A percentile compares a stretch with the other conserved stretches of the same genome.
These are phyloP conservation scores for Chaetura pelagica DNA, from an alignment of 2,113 vertebrate species.

Conservation along the genomic window DNA sequence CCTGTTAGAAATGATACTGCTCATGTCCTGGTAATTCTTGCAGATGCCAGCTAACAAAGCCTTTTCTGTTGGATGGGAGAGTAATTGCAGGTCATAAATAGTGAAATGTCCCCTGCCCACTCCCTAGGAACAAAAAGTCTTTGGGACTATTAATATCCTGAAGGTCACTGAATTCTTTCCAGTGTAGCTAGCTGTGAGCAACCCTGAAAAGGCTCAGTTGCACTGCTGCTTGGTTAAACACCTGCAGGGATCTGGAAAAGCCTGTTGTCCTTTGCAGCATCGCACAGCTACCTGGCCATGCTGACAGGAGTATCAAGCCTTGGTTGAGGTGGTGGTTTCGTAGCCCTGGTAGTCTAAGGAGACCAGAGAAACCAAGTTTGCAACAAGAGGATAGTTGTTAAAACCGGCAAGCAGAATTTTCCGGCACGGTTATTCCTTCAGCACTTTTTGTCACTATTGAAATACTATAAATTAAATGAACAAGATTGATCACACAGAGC, in stretches of 20 bases:
- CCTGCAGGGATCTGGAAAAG: background rate
- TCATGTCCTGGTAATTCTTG: background rate
- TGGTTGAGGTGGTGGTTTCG: background rate
- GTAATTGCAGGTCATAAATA: background rate
- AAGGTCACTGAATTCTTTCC: constrained; percentile 10
- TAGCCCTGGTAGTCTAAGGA: background rate
- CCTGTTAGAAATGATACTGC: background rate
- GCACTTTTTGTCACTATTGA: background rate
- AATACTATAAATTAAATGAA: background rate
- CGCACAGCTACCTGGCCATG: background rate
- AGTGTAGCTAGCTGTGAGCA: background rate
- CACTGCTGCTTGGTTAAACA: background rate
- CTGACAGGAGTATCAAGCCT: background rate
- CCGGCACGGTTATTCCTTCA: background rate
- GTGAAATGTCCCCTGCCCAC: background rate
- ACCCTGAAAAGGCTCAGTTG: background rate
- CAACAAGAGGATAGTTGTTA: background rate
- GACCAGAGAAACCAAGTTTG: background rate
- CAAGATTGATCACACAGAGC: background rate
- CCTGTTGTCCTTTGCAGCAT: background rate
- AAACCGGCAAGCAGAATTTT: background rate
- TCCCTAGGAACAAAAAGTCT: background rate
- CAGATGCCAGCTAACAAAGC: rapidly evolving
- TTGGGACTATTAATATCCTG: constrained; percentile 6
- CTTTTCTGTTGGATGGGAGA: background rate